Evolutionary conservation across 2,888 invertebrate genomes (phyloP).

Genomic region (Heliconius hortense): DNA sequence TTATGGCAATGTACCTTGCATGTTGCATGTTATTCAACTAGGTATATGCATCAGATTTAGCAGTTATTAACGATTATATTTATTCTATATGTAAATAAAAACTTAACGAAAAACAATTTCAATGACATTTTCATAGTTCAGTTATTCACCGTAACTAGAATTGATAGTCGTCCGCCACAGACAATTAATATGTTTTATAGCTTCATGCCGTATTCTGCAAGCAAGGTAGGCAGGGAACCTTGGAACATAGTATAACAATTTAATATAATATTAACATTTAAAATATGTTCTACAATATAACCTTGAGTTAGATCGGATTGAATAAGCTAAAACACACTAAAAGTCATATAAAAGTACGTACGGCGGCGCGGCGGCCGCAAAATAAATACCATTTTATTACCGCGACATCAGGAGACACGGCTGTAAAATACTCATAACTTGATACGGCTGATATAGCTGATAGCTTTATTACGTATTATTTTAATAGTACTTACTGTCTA

Average conservation of each 20-base stretch:
- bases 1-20: too few relatives aligned
- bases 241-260: background rate
- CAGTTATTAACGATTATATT: too few relatives aligned
- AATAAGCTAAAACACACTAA: constrained; percentile 20
- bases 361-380: constrained; percentile 20
- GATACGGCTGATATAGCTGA: constrained; percentile 13
- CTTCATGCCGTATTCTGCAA: too few relatives aligned
- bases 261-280: background rate
- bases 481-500: background rate
- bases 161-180: too few relatives aligned
- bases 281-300: background rate
- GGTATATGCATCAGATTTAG: too few relatives aligned
- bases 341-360: constrained; percentile 23
- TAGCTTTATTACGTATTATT: constrained; percentile 7
- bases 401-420: constrained; percentile 4
- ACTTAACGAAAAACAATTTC: too few relatives aligned
- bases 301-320: background rate
- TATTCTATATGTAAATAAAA: too few relatives aligned
- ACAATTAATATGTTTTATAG: too few relatives aligned
- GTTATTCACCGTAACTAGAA: too few relatives aligned
- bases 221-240: too few relatives aligned
- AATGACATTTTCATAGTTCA: too few relatives aligned
- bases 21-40: too few relatives aligned
- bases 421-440: constrained; percentile 27
- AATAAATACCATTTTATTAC: constrained; percentile 34